Conservation (phyloP, 92 coral and sea anemone species). For the Porites rus region DNA sequence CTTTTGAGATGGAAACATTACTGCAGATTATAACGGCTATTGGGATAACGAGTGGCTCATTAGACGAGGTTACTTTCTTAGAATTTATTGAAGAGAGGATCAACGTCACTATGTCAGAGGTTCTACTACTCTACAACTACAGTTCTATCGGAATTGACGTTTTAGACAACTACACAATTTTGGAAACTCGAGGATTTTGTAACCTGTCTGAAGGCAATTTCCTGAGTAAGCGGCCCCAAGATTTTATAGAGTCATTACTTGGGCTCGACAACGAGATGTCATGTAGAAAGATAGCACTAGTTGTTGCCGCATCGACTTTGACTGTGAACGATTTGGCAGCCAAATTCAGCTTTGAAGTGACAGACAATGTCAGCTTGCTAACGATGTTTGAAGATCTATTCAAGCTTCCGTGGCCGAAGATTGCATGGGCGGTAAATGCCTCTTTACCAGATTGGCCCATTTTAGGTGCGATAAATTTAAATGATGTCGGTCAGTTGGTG, state of each 20-base stretch:
- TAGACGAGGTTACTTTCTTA: conserved; percentile 47
- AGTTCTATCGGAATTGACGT: conserved; percentile 49
- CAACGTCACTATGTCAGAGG: conserved; percentile 48
- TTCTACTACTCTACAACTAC: conserved; percentile 51
- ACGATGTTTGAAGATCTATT: conserved; percentile 46
- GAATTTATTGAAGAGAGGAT: conserved; percentile 45
- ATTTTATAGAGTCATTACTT: conserved; percentile 45
- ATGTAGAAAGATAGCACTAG: conserved; percentile 66
- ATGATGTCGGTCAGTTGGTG: conserved; percentile 18
- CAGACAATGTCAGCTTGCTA: conserved; percentile 55
- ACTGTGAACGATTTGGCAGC: conserved; percentile 42
- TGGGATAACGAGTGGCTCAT: conserved; percentile 15
- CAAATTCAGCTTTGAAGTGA: conserved; percentile 55
- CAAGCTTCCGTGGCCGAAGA: conserved; percentile 65
- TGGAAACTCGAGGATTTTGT: conserved; percentile 65
- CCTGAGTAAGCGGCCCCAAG: conserved; percentile 22
- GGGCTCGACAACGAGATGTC: conserved; percentile 54
- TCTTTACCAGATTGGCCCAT: conserved; percentile 70
- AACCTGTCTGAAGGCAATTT: conserved; percentile 21
- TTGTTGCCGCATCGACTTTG: conserved; percentile 46
- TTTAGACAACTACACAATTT: conserved; percentile 57
- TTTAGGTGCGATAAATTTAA: conserved; percentile 56
- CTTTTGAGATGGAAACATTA: conserved; percentile 46
- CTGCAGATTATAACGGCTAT: conserved; percentile 12
- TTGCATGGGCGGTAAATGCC: conserved; percentile 72